A percentile compares a stretch with the other conserved stretches of the same genome.
Conservation (phyloP, 2,888 invertebrate genomes). For the Lycaena phlaeas region DNA sequence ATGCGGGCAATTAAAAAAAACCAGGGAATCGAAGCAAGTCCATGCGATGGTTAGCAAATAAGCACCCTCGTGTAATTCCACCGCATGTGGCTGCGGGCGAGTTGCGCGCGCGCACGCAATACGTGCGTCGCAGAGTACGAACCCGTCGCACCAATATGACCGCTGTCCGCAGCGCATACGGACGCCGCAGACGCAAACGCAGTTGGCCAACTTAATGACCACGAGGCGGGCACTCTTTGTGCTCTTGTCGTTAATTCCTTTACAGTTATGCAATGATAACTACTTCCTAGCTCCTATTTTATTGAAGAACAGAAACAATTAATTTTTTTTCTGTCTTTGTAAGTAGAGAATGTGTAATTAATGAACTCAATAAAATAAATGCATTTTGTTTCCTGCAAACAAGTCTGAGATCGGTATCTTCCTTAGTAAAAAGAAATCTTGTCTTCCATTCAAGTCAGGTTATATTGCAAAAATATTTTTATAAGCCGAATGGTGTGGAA, state of each 20-base stretch:
- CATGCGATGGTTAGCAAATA: conserved; percentile 22
- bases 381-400: too few relatives aligned
- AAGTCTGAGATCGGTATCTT: too few relatives aligned
- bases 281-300: conserved; percentile 34
- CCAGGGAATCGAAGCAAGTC: neutral
- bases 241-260: conserved; percentile 37
- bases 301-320: neutral
- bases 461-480: too few relatives aligned
- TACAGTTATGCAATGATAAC: conserved; percentile 56
- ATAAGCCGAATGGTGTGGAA: too few relatives aligned
- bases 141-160: conserved; percentile 27
- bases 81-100: conserved; percentile 51
- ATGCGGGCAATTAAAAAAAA: conserved; percentile 3
- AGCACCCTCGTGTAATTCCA: conserved; percentile 60
- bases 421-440: too few relatives aligned
- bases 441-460: too few relatives aligned
- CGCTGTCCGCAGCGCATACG: conserved; percentile 26
- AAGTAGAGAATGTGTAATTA: too few relatives aligned
- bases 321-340: too few relatives aligned
- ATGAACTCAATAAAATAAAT: too few relatives aligned
- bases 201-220: conserved; percentile 29
- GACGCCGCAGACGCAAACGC: conserved; percentile 14
- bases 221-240: conserved; percentile 36
- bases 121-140: neutral
- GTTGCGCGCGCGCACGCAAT: conserved; percentile 48